phyloP scores from a whole-genome alignment of 2,888 invertebrate species.

The Volucella zonaria region DNA sequence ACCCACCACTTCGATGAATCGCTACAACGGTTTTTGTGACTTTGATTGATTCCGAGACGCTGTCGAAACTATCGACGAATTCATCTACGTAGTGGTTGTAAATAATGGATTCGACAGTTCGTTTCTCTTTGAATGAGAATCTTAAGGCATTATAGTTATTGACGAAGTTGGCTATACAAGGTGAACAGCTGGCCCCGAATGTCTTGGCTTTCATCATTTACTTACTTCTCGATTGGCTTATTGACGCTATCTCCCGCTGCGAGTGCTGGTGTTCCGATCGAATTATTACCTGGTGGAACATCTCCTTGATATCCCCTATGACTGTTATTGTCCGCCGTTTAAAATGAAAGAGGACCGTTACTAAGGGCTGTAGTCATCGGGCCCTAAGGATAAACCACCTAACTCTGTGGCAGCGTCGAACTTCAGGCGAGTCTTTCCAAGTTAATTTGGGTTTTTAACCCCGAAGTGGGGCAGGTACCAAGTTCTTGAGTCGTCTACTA shows the following conservation, averaged over 20 bases:
- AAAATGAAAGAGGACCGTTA: conserved; percentile 78
- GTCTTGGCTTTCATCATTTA: conserved; percentile 73
- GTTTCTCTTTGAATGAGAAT: conserved; percentile 35
- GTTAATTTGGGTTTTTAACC: conserved; percentile 73
- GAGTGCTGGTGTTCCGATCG: conserved; percentile 75
- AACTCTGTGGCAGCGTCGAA: conserved; percentile 75
- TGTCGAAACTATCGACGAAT: conserved; percentile 64
- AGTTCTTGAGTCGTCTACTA: not conserved
- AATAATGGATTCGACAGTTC: conserved; percentile 55
- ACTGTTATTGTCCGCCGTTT: conserved; percentile 77
- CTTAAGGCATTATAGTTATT: conserved; percentile 48
- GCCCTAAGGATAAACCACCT: conserved; percentile 75
- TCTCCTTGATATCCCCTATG: conserved; percentile 74
- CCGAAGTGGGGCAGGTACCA: conserved; percentile 75
- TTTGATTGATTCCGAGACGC: conserved; percentile 77
- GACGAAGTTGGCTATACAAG: conserved; percentile 62
- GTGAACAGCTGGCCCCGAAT: conserved; percentile 68
- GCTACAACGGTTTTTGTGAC: conserved; percentile 60
- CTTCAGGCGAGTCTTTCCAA: conserved; percentile 74
- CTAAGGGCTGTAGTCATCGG: conserved; percentile 76
- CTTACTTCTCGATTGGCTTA: conserved; percentile 53
- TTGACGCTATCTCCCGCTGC: conserved; percentile 65
- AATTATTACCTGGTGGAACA: conserved; percentile 49
- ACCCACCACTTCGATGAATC: conserved; percentile 17
- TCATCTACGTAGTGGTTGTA: conserved; percentile 51